Base-by-base conservation (phyloP, 2,888 invertebrate species). In the Operophtera brumata region DNA sequence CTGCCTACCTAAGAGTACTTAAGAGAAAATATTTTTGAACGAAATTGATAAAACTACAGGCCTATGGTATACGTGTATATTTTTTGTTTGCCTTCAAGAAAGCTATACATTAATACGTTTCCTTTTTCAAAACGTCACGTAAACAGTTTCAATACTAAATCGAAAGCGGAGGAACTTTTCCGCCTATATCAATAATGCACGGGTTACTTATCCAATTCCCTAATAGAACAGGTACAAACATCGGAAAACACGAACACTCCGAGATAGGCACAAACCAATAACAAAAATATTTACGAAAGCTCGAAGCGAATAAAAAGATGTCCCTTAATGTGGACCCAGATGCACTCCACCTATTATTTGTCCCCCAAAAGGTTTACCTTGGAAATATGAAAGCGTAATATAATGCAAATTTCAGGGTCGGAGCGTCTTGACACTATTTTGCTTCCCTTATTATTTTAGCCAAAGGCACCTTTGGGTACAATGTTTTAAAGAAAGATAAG, bases 251-350 rank as follows among this genome's bases (percentile, higher is more conserved):
- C 59, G 68, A 50, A 54, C 61, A 62, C 63, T 67, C 64, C 65
- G 51, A 62, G 74, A 75, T 73, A 77, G 73, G 73, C 78, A 74
- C 73, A 82, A 71, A 72, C 75, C 78, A 84, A 84, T 85, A 86
- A 86, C 86, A 88, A 86, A 89, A 87, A 89, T 89, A 85, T 89
- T 89, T 89, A 83, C 87, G 79, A 73, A 78, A 84, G 75, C 83
- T 79, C 81, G 70, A 80, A 78, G 74, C 79, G 82, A 86, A 87
- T 86, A 84, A 80, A 88, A 87, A 86, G 79, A 86, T 87, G 87
- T 87, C 88, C 89, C 87, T 85, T 86, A 88, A 88, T 85, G 76
- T 79, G 76, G 75, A 57, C 81, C 77, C 86, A 87, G 84, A 82
- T 87, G 86, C 85, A 85, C 77, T 80, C 78, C 66, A 76, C 77